Base-by-base conservation (phyloP, 2,797 vertebrate genomes). In the Artibeus jamaicensis region DNA sequence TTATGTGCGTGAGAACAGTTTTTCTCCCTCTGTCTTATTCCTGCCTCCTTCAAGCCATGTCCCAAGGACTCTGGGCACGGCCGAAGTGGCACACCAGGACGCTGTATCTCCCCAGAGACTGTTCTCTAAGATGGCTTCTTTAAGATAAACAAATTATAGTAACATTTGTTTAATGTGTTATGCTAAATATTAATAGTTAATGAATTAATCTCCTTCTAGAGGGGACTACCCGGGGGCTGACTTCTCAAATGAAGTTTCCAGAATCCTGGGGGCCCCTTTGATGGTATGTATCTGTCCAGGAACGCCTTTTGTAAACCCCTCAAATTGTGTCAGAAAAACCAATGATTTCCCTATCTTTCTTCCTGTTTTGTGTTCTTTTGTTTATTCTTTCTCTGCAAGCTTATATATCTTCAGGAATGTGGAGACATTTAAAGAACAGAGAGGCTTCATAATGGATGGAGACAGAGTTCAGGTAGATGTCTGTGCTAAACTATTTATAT, bases 111-210 rank as follows among this genome's bases (percentile, higher is more conserved):
- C 37, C 68, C 29, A 50, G 73, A 88, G n/a, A 65, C 42, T 65
- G 8, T 74, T 91, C 24, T 76, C 22, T 81, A 83, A 92, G 50
- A 44, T 65, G 46, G 76, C 46, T 71, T 70, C 71, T 62, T 62
- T 62, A 14, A 62, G 29, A 62, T 62, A 62, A 62, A 62, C 12
- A 65, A 65, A 65, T 44, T 76, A 57, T 62, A 67, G 39, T n/a
- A 71, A 4, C 42, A 65, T 94, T 90, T 96, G 59, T 95, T 92
- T 87, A 85, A 77, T 53, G 26, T 57, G 18, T 44, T 65, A 21
- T 39, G 71, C 53, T 88, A 93, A 85, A 67, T 85, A 74, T 79
- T 65, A 71, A 71, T 68, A 48, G 44, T 91, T 93, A 93, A 50
- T 71, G 53, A 50, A 53, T 79, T 59, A 76, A 34, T 95, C 46